These are phyloP conservation scores for Alviniconcha marisindica DNA, from an alignment of 1,140 invertebrate genomes.

Conservation along the genomic window DNA sequence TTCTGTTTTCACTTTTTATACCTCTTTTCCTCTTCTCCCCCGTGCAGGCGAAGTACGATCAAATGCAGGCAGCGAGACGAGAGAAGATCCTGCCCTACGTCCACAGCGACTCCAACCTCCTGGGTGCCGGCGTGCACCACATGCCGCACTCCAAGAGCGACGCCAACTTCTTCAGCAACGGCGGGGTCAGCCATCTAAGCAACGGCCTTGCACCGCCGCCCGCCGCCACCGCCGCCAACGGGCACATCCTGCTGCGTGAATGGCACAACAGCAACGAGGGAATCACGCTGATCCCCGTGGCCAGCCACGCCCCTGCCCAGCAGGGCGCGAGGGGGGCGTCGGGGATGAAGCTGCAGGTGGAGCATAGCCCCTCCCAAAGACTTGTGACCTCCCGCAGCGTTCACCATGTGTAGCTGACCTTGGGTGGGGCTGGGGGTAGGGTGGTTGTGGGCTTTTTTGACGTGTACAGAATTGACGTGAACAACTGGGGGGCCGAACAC, in stretches of 20 bases:
- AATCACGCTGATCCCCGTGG: not conserved
- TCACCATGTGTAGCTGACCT: not conserved
- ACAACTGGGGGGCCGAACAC: too few relatives aligned
- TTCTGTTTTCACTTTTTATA: too few relatives aligned
- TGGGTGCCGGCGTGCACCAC: conserved; percentile 32
- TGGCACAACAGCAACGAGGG: conserved; percentile 35
- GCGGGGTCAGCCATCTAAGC: not conserved
- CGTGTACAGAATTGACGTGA: too few relatives aligned
- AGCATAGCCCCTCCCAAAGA: not conserved
- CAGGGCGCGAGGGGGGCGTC: not conserved
- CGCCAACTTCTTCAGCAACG: conserved; percentile 42
- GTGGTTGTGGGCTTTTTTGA: not conserved
- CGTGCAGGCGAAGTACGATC: conserved; percentile 84
- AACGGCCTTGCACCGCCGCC: not conserved
- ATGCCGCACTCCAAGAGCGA: conserved; percentile 59
- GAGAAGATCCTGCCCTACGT: conserved; percentile 65
- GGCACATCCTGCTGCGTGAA: conserved; percentile 20
- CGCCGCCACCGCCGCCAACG: not conserved
- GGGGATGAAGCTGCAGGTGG: not conserved
- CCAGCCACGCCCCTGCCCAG: not conserved
- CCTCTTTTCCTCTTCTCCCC: too few relatives aligned
- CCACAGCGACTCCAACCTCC: conserved; percentile 62
- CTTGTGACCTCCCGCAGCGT: not conserved
- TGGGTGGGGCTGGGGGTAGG: not conserved
- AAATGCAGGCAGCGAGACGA: conserved; percentile 78